Conservation (phyloP, 2,797 vertebrate species). For the Peromyscus aztecus region DNA sequence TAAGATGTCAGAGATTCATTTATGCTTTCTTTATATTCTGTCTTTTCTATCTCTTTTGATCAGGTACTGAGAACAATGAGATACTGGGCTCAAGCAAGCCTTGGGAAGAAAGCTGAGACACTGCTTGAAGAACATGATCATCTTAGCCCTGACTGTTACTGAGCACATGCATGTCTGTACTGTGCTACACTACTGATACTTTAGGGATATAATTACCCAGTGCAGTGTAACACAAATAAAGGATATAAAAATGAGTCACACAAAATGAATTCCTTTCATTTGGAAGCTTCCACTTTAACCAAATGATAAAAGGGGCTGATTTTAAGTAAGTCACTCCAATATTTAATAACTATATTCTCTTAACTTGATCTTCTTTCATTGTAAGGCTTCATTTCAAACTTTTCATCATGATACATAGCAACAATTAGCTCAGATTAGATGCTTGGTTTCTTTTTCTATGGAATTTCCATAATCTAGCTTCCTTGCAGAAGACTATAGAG, state of each 20-base stretch:
- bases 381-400: conserved; percentile 34
- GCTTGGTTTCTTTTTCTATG: neutral
- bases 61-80: neutral
- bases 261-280: neutral
- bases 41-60: neutral
- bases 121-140: neutral
- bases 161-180: neutral
- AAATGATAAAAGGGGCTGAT: neutral
- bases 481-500: neutral
- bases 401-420: conserved; percentile 19
- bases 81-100: neutral
- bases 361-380: neutral
- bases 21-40: neutral
- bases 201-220: neutral
- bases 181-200: neutral
- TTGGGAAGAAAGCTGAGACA: neutral
- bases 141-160: neutral
- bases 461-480: conserved; percentile 10
- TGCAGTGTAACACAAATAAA: neutral
- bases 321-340: neutral
- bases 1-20: neutral
- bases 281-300: neutral
- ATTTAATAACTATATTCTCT: conserved; percentile 6
- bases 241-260: neutral
- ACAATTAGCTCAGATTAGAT: neutral